Evolutionary conservation across 2,888 invertebrate species (phyloP).

Genomic region (Agriopis aurantiaria): DNA sequence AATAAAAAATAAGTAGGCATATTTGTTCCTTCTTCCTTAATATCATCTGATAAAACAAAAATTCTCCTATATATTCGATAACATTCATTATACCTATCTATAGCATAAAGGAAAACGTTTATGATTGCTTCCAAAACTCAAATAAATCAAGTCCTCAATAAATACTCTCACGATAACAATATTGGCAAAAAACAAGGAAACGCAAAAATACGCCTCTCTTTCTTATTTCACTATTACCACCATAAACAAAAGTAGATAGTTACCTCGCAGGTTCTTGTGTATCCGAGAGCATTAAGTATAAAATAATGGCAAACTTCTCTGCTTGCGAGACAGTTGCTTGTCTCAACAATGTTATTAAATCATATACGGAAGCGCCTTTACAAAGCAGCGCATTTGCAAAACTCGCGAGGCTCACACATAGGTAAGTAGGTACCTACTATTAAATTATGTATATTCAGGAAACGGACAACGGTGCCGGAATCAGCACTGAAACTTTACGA

Average conservation of each 20-base stretch:
- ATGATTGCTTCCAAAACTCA: constrained; percentile 38
- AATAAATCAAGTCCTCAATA: constrained; percentile 41
- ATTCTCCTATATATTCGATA: constrained; percentile 3
- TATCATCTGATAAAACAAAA: constrained; percentile 8
- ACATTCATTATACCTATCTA: background rate
- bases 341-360: constrained; percentile 60
- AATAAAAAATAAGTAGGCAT: background rate
- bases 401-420: constrained; percentile 19
- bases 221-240: constrained; percentile 39
- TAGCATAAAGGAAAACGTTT: constrained; percentile 37
- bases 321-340: constrained; percentile 50
- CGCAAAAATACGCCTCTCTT: constrained; percentile 20
- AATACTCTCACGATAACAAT: constrained; percentile 25
- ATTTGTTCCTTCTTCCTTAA: constrained; percentile 1
- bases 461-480: constrained; percentile 30
- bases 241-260: constrained; percentile 27
- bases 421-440: constrained; percentile 3
- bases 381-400: constrained; percentile 47
- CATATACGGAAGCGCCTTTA: constrained; percentile 49
- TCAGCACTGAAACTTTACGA: constrained; percentile 33
- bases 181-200: constrained; percentile 23
- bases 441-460: constrained; percentile 23
- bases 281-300: constrained; percentile 51
- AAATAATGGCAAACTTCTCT: constrained; percentile 56
- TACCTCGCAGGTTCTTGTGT: constrained; percentile 43